Evolutionary conservation across 2,888 invertebrate species (phyloP).

Genomic region (Abscondita cerata): DNA sequence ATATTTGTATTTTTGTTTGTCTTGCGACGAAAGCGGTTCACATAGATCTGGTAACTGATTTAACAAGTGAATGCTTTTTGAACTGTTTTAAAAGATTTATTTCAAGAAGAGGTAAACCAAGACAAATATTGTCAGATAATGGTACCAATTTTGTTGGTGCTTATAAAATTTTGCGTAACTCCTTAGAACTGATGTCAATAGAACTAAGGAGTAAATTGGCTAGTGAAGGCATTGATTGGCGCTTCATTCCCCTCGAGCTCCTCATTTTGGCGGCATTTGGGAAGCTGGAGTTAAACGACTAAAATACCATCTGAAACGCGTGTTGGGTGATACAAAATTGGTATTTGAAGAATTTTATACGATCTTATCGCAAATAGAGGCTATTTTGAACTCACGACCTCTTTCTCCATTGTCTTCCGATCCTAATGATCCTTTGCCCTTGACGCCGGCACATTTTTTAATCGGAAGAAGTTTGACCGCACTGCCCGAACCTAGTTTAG

Average conservation of each 20-base stretch:
- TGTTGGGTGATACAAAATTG: slow-evolving; percentile 17
- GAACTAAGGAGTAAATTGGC: no score
- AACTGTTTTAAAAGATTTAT: slow-evolving; percentile 36
- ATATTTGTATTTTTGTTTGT: slow-evolving; percentile 41
- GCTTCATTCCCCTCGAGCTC: no score
- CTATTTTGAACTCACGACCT: slow-evolving; percentile 38
- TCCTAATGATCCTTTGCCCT: slow-evolving; percentile 18
- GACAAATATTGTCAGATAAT: slow-evolving; percentile 37
- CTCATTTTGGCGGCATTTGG: no score
- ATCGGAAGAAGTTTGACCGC: no score
- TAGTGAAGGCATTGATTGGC: no score
- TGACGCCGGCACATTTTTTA: slow-evolving; percentile 37
- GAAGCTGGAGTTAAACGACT: no score
- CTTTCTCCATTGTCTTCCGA: slow-evolving; percentile 30
- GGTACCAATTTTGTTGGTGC: slow-evolving; percentile 39
- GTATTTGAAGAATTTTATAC: slow-evolving; percentile 34
- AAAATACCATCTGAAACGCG: no score
- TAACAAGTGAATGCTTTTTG: slow-evolving; percentile 32
- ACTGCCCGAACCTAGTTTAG: no score
- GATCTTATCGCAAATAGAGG: slow-evolving; percentile 35
- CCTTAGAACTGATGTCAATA: no score
- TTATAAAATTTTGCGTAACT: no score
- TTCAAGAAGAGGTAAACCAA: slow-evolving; percentile 34
- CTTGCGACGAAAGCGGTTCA: slow-evolving; percentile 37
- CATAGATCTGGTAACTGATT: slow-evolving; percentile 32